Evolutionary conservation across 2,797 vertebrate species (phyloP).

Genomic region (Gadopsis marmoratus): DNA sequence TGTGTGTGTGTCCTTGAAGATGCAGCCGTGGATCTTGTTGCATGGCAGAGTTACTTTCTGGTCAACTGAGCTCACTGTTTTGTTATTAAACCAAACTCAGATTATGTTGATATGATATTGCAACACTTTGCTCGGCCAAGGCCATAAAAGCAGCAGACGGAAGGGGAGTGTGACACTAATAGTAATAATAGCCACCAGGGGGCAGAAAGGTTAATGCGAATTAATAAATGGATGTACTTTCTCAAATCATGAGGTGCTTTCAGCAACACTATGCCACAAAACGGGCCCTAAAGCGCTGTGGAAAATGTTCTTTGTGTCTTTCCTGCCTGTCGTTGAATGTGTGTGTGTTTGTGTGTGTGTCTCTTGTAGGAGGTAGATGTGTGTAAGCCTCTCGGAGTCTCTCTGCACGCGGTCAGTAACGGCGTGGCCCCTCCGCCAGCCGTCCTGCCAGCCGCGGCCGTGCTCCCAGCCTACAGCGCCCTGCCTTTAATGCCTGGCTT

Average conservation of each 20-base stretch:
- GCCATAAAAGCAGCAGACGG: not conserved
- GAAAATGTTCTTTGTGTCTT: not conserved
- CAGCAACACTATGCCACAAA: not conserved
- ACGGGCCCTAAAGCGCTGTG: not conserved
- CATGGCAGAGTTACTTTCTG: slow-evolving; percentile 7
- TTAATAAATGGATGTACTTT: not conserved
- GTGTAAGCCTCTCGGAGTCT: slow-evolving; percentile 81
- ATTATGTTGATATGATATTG: not conserved
- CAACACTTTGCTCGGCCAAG: slow-evolving; percentile 21
- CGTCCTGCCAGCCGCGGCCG: slow-evolving; percentile 75
- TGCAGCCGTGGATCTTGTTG: slow-evolving; percentile 8
- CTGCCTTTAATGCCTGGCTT: slow-evolving; percentile 86
- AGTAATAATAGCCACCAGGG: slow-evolving; percentile 27
- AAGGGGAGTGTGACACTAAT: not conserved
- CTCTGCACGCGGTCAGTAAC: slow-evolving; percentile 82
- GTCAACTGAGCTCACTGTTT: slow-evolving; percentile 22
- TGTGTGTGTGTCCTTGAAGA: slow-evolving; percentile 26
- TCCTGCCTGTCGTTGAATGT: not conserved
- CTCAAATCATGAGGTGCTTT: not conserved
- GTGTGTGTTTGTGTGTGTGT: slow-evolving; percentile 18
- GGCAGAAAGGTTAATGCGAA: slow-evolving; percentile 18
- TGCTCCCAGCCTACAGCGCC: slow-evolving; percentile 84
- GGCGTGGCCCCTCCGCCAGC: slow-evolving; percentile 78
- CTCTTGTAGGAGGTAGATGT: slow-evolving; percentile 80
- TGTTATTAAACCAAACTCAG: not conserved